Evolutionary conservation across 2,113 vertebrate genomes (phyloP).

Genomic region (Myanophis thanlyinensis): DNA sequence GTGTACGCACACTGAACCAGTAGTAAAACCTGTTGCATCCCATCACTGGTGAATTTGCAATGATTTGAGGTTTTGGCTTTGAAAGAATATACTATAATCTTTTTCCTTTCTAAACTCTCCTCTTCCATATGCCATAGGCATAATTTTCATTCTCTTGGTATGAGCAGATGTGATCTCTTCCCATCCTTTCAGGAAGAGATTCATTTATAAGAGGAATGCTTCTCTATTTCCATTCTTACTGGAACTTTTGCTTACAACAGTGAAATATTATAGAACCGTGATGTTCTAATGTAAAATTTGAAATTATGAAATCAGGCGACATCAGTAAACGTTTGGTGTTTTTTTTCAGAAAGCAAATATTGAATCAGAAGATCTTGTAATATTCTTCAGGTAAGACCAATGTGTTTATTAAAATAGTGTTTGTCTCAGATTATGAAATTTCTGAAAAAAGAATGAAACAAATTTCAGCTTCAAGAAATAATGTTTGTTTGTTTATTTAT

Average conservation of each 20-base stretch:
- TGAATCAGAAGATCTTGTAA: neutral
- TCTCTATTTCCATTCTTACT: neutral
- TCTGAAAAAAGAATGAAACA: neutral
- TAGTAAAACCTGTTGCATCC: no score
- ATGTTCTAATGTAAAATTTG: neutral
- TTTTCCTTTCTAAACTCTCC: neutral
- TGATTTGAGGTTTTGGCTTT: neutral
- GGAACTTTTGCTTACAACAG: neutral
- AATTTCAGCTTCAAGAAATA: neutral
- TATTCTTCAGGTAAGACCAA: constrained; percentile 49
- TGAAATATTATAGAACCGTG: neutral
- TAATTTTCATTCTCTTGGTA: neutral
- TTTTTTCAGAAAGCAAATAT: constrained; percentile 40
- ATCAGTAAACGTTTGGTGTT: constrained; percentile 36
- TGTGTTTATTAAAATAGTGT: neutral
- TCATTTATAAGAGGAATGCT: neutral
- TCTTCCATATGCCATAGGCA: neutral
- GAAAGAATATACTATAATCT: neutral
- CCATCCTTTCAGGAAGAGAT: neutral
- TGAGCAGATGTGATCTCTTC: neutral
- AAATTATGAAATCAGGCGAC: neutral
- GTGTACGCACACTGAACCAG: no score
- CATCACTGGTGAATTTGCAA: no score
- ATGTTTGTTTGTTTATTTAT: neutral
- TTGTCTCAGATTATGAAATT: neutral